Evolutionary conservation across 2,797 vertebrate species (phyloP), one percentile per base, ranked within the genome.

Genomic region (Acestrorhynchus altus): DNA sequence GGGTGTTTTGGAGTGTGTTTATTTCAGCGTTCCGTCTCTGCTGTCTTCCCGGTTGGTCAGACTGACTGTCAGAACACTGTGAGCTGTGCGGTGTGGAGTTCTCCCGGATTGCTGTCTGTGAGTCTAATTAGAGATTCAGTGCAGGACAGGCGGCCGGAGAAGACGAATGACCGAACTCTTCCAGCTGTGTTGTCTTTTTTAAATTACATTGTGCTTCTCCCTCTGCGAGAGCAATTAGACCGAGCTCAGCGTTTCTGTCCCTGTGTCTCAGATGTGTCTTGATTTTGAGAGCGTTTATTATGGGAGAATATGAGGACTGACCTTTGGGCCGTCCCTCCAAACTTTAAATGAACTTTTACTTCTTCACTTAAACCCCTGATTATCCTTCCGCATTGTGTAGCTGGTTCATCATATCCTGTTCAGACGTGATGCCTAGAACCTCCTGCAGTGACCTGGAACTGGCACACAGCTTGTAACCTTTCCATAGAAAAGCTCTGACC

Each of bases 91-190:
- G 28, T 22, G 63, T 10, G 4, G 15, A 40, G 70, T 56, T 63
- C 63, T 35, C 67, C 49, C 20, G 64, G 20, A 56, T 64, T 40
- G 63, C 22, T n/a, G 20, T 74, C 65, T 56, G 20, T 49, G 24
- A 31, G 57, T 22, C 65, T 75, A 71, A 80, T 75, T 52, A 76
- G 16, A 71, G 40, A 65, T 68, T 57, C 26, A 54, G 26, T 47
- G 40, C 57, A 71, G 57, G 22, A 71, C 42, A 57, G 66, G 28
- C 52, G 47, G 68, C 56, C 22, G 24, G 26, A 31, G 8, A 56
- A 31, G 51, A 40, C 1, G 1, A 44, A 71, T 49, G 28, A 6
- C 22, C 13, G 40, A n/a, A 18, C 44, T 44, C 44, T 20, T 63
- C 40, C 31, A 31, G 44, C 22, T 49, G 12, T 31, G 44, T 4